These are phyloP conservation scores for Drosophila guanche DNA, from an alignment of 1,140 invertebrate genomes.

Conservation along the genomic window DNA sequence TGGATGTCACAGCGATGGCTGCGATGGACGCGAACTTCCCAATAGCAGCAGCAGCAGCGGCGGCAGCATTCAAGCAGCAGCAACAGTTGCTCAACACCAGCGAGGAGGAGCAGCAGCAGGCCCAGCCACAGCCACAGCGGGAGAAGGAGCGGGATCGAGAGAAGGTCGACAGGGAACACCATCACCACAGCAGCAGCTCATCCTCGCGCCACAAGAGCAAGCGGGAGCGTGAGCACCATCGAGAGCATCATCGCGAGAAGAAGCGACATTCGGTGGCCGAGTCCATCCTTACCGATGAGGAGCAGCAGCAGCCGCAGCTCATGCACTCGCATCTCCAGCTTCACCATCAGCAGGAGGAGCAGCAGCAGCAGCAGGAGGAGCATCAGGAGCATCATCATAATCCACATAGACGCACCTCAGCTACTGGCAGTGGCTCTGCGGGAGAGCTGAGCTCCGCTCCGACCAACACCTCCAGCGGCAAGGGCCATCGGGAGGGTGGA, in stretches of 20 bases:
- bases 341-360: neutral
- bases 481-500: constrained; percentile 21
- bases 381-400: constrained; percentile 42
- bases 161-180: constrained; percentile 55
- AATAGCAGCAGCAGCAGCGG: constrained; percentile 36
- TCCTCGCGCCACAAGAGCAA: constrained; percentile 73
- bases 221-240: constrained; percentile 75
- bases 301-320: constrained; percentile 39
- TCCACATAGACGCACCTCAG: constrained; percentile 62
- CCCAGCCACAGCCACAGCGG: constrained; percentile 32
- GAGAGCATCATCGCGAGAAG: constrained; percentile 79
- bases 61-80: constrained; percentile 36
- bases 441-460: constrained; percentile 60
- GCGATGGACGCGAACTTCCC: neutral
- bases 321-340: too few relatives aligned
- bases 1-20: constrained; percentile 33
- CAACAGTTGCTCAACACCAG: constrained; percentile 56
- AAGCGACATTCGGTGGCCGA: constrained; percentile 76
- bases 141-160: constrained; percentile 27
- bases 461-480: constrained; percentile 50
- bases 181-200: constrained; percentile 62
- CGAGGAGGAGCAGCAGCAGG: constrained; percentile 61
- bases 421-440: constrained; percentile 50
- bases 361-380: constrained; percentile 54
- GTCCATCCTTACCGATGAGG: constrained; percentile 75